Percentiles rank a stretch among this genome's conserved stretches.
These are phyloP conservation scores for Arion vulgaris DNA, from an alignment of 1,140 invertebrate species.

Conservation along the genomic window DNA sequence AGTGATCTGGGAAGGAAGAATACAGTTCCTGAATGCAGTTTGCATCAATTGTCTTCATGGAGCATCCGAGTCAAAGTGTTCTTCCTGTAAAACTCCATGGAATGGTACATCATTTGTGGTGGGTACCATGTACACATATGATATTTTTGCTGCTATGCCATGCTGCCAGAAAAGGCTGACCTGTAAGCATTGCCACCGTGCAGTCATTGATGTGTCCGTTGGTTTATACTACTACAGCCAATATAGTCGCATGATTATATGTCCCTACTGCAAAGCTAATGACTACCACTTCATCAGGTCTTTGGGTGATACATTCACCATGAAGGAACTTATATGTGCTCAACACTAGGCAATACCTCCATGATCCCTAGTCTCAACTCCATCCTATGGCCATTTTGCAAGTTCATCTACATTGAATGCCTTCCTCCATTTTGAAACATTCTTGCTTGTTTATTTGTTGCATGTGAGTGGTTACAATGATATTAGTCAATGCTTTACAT, in stretches of 20 bases:
- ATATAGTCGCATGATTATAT: conserved; percentile 92
- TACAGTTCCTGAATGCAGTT: conserved; percentile 91
- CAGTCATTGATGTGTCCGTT: conserved; percentile 66
- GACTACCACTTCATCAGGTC: conserved; percentile 97
- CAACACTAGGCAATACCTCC: conserved; percentile 22
- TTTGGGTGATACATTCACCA: conserved; percentile 62
- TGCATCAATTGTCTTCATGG: conserved; percentile 92
- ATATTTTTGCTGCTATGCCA: conserved; percentile 96
- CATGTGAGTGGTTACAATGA: too few species aligned
- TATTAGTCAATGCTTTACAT: too few species aligned
- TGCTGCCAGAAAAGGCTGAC: conserved; percentile 94
- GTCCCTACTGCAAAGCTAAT: conserved; percentile 89
- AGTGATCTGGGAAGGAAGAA: conserved; percentile 83
- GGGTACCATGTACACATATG: conserved; percentile 97
- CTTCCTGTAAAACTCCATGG: conserved; percentile 89
- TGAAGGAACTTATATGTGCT: conserved; percentile 64
- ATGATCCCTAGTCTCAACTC: conserved; percentile 25
- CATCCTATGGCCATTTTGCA: background rate
- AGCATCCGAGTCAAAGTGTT: conserved; percentile 86
- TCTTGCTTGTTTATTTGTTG: too few species aligned
- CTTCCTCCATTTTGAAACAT: too few species aligned
- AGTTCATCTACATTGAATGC: background rate
- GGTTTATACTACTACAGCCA: conserved; percentile 93
- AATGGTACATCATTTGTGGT: conserved; percentile 93
- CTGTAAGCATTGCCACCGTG: conserved; percentile 67